Evolutionary conservation across 1,140 invertebrate species (phyloP).

Genomic region (Ceratina japonica): DNA sequence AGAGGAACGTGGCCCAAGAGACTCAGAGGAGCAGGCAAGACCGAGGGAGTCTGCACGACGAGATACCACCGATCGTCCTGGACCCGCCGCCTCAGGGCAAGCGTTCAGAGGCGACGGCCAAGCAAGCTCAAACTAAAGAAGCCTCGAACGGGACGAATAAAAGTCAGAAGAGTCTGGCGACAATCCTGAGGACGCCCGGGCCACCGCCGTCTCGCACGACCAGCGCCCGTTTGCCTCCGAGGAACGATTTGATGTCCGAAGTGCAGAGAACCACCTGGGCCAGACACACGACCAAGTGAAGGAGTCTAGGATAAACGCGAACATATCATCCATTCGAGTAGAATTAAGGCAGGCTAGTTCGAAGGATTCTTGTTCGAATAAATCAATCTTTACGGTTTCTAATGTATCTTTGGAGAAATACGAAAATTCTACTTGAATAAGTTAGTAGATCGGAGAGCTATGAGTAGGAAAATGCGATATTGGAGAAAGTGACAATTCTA

Average conservation of each 20-base stretch:
- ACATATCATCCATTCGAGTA: slow-evolving; percentile 31
- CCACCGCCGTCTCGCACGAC: slow-evolving; percentile 88
- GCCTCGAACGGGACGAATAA: slow-evolving; percentile 23
- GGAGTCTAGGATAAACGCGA: neutral
- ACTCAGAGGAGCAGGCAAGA: slow-evolving; percentile 50
- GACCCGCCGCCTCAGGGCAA: slow-evolving; percentile 73
- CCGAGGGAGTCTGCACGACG: slow-evolving; percentile 58
- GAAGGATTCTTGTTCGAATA: too few species aligned
- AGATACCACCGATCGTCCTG: slow-evolving; percentile 71
- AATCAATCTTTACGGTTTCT: too few species aligned
- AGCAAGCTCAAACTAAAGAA: slow-evolving; percentile 26
- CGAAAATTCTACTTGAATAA: too few species aligned
- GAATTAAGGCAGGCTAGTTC: neutral
- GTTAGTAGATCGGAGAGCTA: too few species aligned
- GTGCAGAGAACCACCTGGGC: slow-evolving; percentile 90
- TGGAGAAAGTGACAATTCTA: neutral
- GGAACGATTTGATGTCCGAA: slow-evolving; percentile 91
- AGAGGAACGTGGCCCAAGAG: slow-evolving; percentile 27
- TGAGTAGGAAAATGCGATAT: neutral
- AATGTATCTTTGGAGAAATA: too few species aligned
- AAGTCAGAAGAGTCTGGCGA: slow-evolving; percentile 59
- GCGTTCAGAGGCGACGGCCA: slow-evolving; percentile 24
- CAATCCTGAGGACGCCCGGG: slow-evolving; percentile 69
- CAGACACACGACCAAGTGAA: slow-evolving; percentile 91
- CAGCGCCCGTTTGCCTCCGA: slow-evolving; percentile 90